Evolutionary conservation across 1,140 invertebrate species (phyloP).

Genomic region (Aporrectodea caliginosa): DNA sequence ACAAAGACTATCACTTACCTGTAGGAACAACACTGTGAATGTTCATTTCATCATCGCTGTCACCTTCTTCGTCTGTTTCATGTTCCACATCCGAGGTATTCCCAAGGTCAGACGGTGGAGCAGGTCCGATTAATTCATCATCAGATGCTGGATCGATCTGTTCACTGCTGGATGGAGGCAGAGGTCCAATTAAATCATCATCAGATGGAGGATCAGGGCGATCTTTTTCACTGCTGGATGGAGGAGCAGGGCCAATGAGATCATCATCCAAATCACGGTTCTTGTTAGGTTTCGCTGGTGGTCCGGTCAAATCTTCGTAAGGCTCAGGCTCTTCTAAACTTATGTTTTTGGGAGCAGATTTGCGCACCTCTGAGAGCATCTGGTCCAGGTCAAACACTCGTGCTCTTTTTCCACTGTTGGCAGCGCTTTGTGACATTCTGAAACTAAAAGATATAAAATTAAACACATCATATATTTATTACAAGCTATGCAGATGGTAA

Average conservation of each 20-base stretch:
- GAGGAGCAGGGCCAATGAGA: no score
- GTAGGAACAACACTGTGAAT: conserved; percentile 30
- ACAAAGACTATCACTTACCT: conserved; percentile 41
- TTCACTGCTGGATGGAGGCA: no score
- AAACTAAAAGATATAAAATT: no score
- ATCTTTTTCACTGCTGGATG: conserved; percentile 18
- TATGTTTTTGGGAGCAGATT: conserved; percentile 20
- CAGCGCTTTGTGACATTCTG: conserved; percentile 33
- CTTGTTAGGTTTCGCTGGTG: no score
- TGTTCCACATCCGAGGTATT: conserved; percentile 56
- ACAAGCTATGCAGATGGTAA: no score
- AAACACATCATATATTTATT: no score
- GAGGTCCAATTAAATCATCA: background rate
- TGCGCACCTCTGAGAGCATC: background rate
- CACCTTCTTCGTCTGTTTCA: conserved; percentile 59
- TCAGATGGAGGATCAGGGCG: no score
- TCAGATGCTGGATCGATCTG: conserved; percentile 7
- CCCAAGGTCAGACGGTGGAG: no score
- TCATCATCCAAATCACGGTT: no score
- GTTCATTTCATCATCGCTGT: conserved; percentile 54
- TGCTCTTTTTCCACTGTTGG: conserved; percentile 20
- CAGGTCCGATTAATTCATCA: no score
- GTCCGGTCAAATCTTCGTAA: no score
- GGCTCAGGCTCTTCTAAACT: conserved; percentile 38
- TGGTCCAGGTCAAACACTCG: conserved; percentile 6